Evolutionary conservation across 2,888 invertebrate species (phyloP), one percentile per base, ranked within the genome.

Genomic region (Antheraea yamamai): DNA sequence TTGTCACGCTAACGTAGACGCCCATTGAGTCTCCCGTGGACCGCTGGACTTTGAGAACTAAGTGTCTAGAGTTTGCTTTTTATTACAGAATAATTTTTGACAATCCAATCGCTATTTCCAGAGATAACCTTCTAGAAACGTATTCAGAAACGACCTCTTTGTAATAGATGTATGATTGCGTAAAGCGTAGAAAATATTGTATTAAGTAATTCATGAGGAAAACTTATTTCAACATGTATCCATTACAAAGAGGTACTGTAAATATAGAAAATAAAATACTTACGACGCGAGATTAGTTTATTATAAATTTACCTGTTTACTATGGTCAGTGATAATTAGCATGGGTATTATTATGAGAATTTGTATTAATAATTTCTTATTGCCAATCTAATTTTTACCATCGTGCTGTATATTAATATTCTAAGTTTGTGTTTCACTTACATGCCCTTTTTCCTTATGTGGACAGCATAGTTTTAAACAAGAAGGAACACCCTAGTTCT

Each of bases 281-380:
- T 61, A 23, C 23, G 8, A 61, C 7, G 23, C 61, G 12, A 61
- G n/a, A 23, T 3, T 2, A 61, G 10, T 23, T 61, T 61, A 23
- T 61, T 61, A 61, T 23, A 61, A 61, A 12, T 61, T 61, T 61
- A 61, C 61, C 61, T 61, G 61, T 61, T 61, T 61, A 61, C 23
- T 23, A 23, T n/a, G 23, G 61, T 23, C 10, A 23, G 61, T 23
- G 61, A 61, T 61, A 61, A 61, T 23, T 61, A 52, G 6, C 39
- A 12, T 47, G 7, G 47, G 47, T 55, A 20, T 20, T 55, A 20
- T 55, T 55, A 55, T 7, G 6, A 39, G 20, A 55, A 20, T 55
- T 20, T 55, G 20, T 55, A 20, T n/a, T 55, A 55, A 4, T 55
- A 20, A n/a, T 55, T 55, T 20, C 1, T 55, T 55, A 55, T 0